Percentiles rank a stretch among this genome's conserved stretches.
These are phyloP conservation scores for Drosophila aldrichi DNA, from an alignment of 2,888 invertebrate species.

Conservation along the genomic window DNA sequence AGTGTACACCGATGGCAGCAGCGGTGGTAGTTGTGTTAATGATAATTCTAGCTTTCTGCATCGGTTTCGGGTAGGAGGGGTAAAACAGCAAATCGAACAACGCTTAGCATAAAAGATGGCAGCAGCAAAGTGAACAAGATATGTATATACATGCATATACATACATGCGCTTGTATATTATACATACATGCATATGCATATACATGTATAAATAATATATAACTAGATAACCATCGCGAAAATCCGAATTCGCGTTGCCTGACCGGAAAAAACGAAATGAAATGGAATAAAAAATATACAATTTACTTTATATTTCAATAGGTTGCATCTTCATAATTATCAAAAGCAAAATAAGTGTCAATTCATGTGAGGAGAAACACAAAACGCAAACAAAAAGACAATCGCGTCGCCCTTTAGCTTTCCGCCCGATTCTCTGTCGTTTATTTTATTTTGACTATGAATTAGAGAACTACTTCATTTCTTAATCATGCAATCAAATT, in stretches of 20 bases:
- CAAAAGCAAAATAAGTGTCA: conserved; percentile 70
- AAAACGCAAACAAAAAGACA: conserved; percentile 70
- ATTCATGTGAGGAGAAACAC: conserved; percentile 61
- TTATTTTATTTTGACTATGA: conserved; percentile 56
- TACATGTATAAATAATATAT: conserved; percentile 19
- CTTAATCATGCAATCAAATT: conserved; percentile 34
- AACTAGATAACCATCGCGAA: conserved; percentile 29
- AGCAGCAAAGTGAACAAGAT: conserved; percentile 74
- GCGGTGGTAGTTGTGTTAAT: conserved; percentile 66
- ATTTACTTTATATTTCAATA: conserved; percentile 52
- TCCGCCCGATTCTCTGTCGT: conserved; percentile 47
- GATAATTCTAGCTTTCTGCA: conserved; percentile 70
- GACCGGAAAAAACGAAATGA: conserved; percentile 33
- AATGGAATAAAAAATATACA: conserved; percentile 54
- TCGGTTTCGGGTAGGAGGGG: conserved; percentile 49
- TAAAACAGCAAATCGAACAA: conserved; percentile 60
- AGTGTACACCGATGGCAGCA: conserved; percentile 35
- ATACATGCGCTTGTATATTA: conserved; percentile 24
- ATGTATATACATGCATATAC: conserved; percentile 44
- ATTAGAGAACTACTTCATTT: conserved; percentile 63
- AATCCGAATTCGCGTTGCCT: conserved; percentile 18
- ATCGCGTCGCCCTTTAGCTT: conserved; percentile 63
- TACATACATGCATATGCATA: conserved; percentile 18
- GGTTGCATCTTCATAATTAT: conserved; percentile 52
- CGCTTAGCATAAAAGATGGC: conserved; percentile 80